These are phyloP conservation scores for Dasypus novemcinctus DNA, from an alignment of 2,113 vertebrate species.

Conservation along the genomic window DNA sequence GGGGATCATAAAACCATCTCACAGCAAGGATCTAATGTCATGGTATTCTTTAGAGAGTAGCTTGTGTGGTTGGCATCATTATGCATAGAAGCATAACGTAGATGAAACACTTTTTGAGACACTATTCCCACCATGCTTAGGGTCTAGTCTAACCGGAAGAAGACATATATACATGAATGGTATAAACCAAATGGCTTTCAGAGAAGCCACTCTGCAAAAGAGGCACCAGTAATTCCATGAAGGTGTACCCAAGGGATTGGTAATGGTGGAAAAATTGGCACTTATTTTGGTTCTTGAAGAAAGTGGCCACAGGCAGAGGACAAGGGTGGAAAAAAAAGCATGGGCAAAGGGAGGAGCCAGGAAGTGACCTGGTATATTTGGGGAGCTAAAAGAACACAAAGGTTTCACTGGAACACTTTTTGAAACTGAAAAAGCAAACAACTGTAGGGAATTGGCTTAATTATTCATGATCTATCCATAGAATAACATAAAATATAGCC, in stretches of 20 bases:
- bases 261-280: background rate
- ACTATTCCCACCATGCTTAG: background rate
- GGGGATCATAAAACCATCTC: background rate
- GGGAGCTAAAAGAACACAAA: background rate
- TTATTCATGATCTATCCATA: background rate
- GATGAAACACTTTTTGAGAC: background rate
- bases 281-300: background rate
- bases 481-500: background rate
- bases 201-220: background rate
- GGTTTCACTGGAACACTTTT: background rate
- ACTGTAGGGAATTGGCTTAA: background rate
- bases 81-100: background rate
- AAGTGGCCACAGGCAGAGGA: background rate
- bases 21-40: background rate
- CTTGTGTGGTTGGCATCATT: background rate
- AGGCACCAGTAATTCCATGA: background rate
- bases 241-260: background rate
- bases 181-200: background rate
- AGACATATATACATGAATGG: background rate
- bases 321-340: background rate
- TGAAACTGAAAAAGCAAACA: background rate
- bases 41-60: background rate
- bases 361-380: background rate
- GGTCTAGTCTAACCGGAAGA: background rate
- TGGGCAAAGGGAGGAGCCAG: background rate